phyloP scores from a whole-genome alignment of 2,888 invertebrate genomes.

The Ferrisia virgata region DNA sequence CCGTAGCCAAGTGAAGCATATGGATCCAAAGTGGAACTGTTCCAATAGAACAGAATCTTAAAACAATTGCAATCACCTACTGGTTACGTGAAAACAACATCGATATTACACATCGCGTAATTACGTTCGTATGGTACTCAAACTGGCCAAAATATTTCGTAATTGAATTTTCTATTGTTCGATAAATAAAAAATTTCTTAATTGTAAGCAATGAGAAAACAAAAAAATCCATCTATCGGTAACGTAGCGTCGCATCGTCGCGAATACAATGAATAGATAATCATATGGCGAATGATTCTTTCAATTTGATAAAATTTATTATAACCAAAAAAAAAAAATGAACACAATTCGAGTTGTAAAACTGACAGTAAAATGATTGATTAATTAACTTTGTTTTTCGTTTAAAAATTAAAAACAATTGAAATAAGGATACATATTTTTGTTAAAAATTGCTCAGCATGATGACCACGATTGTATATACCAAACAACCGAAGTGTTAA shows the following conservation, averaged over 20 bases:
- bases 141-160: not conserved
- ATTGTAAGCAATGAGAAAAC: not conserved
- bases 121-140: not conserved
- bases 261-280: not conserved
- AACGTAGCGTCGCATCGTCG: not conserved
- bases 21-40: not conserved
- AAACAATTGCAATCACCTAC: slow-evolving; percentile 12
- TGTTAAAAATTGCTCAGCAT: not conserved
- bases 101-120: not conserved
- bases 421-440: not conserved
- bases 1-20: not conserved
- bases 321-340: not conserved
- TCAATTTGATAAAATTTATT: not conserved
- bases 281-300: not conserved
- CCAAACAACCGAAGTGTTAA: not conserved
- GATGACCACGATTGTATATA: not conserved
- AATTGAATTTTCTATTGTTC: not conserved
- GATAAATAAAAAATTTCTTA: not conserved
- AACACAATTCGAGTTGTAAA: not conserved
- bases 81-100: not conserved
- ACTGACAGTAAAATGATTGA: not conserved
- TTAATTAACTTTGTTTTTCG: not conserved
- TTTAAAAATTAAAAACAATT: not conserved
- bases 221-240: no score
- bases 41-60: not conserved